These are phyloP conservation scores for Vesta saturnalis DNA, from an alignment of 2,888 invertebrate species.

Conservation along the genomic window DNA sequence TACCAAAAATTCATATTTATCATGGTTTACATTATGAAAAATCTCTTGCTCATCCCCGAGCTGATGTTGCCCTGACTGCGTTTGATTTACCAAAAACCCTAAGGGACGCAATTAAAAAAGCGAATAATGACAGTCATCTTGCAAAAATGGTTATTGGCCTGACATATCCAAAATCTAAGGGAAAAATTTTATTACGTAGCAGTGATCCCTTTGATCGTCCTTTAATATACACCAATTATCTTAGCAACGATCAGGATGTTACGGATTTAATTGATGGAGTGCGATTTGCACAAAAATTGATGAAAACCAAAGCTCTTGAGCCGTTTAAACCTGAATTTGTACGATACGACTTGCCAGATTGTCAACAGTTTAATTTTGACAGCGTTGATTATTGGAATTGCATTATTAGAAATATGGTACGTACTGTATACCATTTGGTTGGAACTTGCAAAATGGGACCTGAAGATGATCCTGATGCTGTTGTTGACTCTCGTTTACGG, in stretches of 20 bases:
- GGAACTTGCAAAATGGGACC: constrained; percentile 37
- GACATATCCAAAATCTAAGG: not conserved
- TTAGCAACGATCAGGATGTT: not conserved
- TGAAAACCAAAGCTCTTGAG: not conserved
- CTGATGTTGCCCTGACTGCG: not conserved
- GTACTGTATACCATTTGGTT: constrained; percentile 25
- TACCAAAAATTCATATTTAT: not conserved
- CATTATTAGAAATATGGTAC: not conserved
- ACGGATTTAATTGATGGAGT: not conserved
- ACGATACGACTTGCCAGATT: not conserved
- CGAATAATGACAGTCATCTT: not conserved
- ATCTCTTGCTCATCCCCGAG: no score
- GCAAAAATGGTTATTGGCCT: not conserved
- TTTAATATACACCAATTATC: not conserved
- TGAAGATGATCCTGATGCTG: constrained; percentile 11
- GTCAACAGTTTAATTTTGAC: not conserved
- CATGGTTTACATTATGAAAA: not conserved
- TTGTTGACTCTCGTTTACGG: constrained; percentile 27
- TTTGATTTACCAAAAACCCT: not conserved
- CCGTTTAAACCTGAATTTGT: not conserved
- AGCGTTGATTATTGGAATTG: constrained; percentile 5
- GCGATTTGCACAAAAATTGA: not conserved
- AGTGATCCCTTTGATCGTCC: not conserved
- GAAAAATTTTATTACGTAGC: not conserved
- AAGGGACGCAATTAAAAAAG: not conserved